These are phyloP conservation scores for Axinella damicornis DNA, from an alignment of 37 sponge, comb jelly and placozoan genomes.

Conservation along the genomic window DNA sequence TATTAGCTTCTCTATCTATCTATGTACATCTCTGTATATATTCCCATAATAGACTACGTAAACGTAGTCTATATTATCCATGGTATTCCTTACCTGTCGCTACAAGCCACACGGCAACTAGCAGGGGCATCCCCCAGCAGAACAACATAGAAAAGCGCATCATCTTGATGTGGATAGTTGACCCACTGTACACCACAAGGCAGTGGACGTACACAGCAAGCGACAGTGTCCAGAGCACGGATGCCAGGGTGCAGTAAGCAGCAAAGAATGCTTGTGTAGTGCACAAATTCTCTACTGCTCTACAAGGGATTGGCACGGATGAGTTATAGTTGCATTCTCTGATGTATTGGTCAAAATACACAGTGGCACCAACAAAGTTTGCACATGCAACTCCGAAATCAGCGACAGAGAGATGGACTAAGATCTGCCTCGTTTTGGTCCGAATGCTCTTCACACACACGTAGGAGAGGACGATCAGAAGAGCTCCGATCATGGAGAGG, in stretches of 20 bases:
- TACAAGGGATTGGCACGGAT: conserved; percentile 35
- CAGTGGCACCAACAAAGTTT: conserved; percentile 60
- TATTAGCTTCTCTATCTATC: no score
- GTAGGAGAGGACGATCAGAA: conserved; percentile 73
- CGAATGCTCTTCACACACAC: conserved; percentile 41
- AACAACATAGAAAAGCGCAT: conserved; percentile 26
- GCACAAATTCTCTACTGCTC: conserved; percentile 37
- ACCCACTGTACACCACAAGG: conserved; percentile 12
- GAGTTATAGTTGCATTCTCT: background rate
- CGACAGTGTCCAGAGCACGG: conserved; percentile 72
- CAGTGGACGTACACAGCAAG: conserved; percentile 65
- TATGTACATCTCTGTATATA: no score
- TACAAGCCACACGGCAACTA: conserved; percentile 52
- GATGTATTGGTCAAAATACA: conserved; percentile 67
- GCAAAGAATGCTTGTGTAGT: conserved; percentile 74
- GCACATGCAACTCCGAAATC: conserved; percentile 69
- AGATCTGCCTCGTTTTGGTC: conserved; percentile 64
- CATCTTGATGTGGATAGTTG: conserved; percentile 9
- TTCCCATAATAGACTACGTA: no score
- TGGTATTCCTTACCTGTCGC: conserved; percentile 28
- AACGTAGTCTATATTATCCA: no score
- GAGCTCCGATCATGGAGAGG: conserved; percentile 65
- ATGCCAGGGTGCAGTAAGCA: conserved; percentile 55
- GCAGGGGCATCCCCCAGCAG: conserved; percentile 70
- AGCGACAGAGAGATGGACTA: conserved; percentile 77